Evolutionary conservation across 23 tunicate genomes (phyloP).

Genomic region (Aplidium turbinatum): DNA sequence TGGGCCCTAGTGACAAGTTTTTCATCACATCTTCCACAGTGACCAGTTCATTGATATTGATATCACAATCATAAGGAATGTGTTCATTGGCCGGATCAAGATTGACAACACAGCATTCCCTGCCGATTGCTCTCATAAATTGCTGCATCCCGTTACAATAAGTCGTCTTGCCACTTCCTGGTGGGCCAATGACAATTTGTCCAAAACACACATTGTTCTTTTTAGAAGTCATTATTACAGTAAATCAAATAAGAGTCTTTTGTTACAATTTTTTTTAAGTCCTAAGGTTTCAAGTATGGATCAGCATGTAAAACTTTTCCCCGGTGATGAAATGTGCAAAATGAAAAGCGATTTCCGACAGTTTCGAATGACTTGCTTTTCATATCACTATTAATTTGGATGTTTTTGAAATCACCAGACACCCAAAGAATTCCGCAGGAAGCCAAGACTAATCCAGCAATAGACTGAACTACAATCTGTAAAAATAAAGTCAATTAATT

Average conservation of each 20-base stretch:
- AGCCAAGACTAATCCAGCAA: constrained; percentile 65
- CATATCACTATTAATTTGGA: constrained; percentile 84
- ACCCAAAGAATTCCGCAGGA: constrained; percentile 75
- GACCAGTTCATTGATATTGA: constrained; percentile 81
- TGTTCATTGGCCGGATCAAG: constrained; percentile 95
- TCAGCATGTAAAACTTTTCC: constrained; percentile 65
- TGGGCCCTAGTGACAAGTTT: constrained; percentile 90
- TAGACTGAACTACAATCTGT: constrained; percentile 71
- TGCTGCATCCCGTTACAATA: constrained; percentile 97
- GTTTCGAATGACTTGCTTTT: constrained; percentile 81
- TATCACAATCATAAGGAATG: constrained; percentile 84
- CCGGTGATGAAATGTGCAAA: constrained; percentile 78
- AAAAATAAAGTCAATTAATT: constrained; percentile 10
- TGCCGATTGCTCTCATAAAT: constrained; percentile 58
- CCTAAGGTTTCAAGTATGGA: not conserved
- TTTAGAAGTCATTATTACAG: constrained; percentile 10
- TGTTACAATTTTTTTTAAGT: not conserved
- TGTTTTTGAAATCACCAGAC: constrained; percentile 84
- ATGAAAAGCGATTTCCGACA: constrained; percentile 71
- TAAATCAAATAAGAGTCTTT: not conserved
- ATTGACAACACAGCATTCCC: constrained; percentile 87
- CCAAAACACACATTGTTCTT: constrained; percentile 45
- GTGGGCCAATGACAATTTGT: constrained; percentile 96
- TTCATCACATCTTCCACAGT: constrained; percentile 94
- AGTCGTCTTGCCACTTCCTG: constrained; percentile 96